Evolutionary conservation across 2,888 invertebrate genomes (phyloP), one percentile per base, ranked within the genome.

Genomic region (Parthenolecanium corni): DNA sequence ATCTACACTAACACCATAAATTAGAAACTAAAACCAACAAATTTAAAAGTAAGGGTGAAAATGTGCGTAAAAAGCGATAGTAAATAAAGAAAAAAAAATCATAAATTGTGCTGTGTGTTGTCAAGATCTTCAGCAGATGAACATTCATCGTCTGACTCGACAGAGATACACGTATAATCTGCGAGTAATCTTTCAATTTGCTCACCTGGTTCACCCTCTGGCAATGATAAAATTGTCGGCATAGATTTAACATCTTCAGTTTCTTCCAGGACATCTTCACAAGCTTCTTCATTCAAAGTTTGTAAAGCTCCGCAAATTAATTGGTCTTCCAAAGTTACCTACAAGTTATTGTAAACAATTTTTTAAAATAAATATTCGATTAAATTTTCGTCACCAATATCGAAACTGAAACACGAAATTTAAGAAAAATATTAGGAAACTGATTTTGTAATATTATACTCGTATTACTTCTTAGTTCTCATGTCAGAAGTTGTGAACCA

Each of bases 231-330:
- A 16, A 12, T 42, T 16, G 63, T 25, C 12, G 38, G 53, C 36
- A 44, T 18, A 18, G 52, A 42, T 54, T 63, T 53, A 9, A 44
- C 36, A 58, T 74, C 74, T 52, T 71, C 72, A 0, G 75, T 74
- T 70, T 78, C 87, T 72, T 88, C 87, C 68, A 88, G 75, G 47
- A 91, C 89, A 76, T 93, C 92, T 76, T 93, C 92, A 73, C 87
- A 83, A 6, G 92, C 92, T 76, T 92, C 92, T 77, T 93, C 92
- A 75, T 90, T 93, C 36, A 93, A 78, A 0, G 91, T 90, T 76
- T 92, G 91, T 65, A 93, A 77, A 2, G 92, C 91, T 66, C 92
- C 92, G 75, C 90, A 90, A 68, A 93, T 92, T 89, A 91, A 90
- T 76, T 92, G 91, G 73, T 93, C 92, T 75, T 93, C 93, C 69